Conservation (phyloP, 1,140 invertebrate genomes). For the Drosophila mayri region DNA sequence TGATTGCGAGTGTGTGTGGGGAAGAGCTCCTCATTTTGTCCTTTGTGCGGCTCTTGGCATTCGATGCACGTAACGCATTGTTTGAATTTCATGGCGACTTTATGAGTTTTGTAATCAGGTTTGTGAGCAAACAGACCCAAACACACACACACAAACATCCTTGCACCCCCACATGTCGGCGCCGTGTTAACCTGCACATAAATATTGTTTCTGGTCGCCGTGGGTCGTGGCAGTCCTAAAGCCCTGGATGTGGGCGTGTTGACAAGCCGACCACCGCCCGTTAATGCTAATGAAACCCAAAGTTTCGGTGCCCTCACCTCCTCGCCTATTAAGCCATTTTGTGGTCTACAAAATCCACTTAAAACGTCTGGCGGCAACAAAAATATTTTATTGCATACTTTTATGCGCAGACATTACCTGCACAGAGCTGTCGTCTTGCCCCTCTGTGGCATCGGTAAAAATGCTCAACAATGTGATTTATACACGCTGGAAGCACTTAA, state of each 20-base stretch:
- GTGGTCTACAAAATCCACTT: conserved; percentile 60
- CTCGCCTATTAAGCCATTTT: conserved; percentile 55
- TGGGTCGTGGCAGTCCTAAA: neutral
- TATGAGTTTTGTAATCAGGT: conserved; percentile 83
- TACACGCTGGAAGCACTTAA: conserved; percentile 74
- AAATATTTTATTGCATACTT: conserved; percentile 74
- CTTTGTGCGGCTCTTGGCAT: conserved; percentile 55
- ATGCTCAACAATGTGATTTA: conserved; percentile 72
- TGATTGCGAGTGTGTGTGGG: conserved; percentile 30
- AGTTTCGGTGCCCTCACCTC: conserved; percentile 19
- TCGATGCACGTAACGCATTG: conserved; percentile 81
- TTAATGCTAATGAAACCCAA: conserved; percentile 72
- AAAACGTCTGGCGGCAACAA: conserved; percentile 55
- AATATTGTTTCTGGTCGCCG: conserved; percentile 64
- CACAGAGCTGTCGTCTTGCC: neutral
- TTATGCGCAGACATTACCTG: conserved; percentile 70
- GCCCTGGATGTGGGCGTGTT: conserved; percentile 47
- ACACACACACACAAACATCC: conserved; percentile 26
- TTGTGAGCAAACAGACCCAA: conserved; percentile 71
- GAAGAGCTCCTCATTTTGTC: conserved; percentile 46
- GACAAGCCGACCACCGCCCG: conserved; percentile 63
- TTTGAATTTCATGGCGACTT: conserved; percentile 84
- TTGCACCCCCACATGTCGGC: conserved; percentile 19
- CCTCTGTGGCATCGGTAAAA: conserved; percentile 19
- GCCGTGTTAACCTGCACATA: conserved; percentile 69